Base-by-base conservation (phyloP, 2,888 invertebrate species). In the Herminia tarsipennalis region DNA sequence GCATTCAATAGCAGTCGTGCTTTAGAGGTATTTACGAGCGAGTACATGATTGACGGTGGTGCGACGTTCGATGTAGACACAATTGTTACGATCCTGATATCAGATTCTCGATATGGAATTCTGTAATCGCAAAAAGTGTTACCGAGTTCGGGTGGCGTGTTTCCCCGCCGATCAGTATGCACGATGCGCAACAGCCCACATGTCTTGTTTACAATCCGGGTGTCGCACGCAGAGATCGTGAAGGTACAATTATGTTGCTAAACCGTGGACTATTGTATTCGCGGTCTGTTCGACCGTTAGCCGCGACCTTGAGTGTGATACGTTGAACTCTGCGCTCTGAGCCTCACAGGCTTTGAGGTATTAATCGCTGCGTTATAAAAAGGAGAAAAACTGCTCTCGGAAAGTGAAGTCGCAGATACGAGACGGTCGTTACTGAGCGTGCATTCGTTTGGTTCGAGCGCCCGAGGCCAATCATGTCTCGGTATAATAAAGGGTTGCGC, bases 391-490 rank as follows among this genome's bases (percentile, higher is more conserved):
- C 57, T 53, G 60, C 36, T 65, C 70, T 75, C 50, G 66, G 52
- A 81, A 79, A 82, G 75, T 74, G 70, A 77, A 80, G 78, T 79
- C 79, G 72, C 78, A 70, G 75, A 77, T 78, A 79, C 78, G 75
- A 74, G 75, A 68, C 66, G 74, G 79, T 80, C 77, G 86, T 86
- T 86, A 80, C 85, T 78, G 79, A 83, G 83, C 83, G 81, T 55
- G 61, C 66, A 58, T 86, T 85, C 86, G 81, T 81, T 86, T 81
- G 76, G 82, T 79, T 76, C 75, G 75, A 84, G 76, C 82, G 87
- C 89, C 85, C 70, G 81, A 77, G 90, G 90, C 82, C 86, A 86
- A 88, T 89, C 90, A 90, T 88, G 90, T 83, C 88, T 85, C 74
- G 79, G 76, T 78, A 77, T 89, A 90, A 90, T 89, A 86, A 87